Conservation (phyloP, 2,888 invertebrate species). For the Myopa tessellatipennis region DNA sequence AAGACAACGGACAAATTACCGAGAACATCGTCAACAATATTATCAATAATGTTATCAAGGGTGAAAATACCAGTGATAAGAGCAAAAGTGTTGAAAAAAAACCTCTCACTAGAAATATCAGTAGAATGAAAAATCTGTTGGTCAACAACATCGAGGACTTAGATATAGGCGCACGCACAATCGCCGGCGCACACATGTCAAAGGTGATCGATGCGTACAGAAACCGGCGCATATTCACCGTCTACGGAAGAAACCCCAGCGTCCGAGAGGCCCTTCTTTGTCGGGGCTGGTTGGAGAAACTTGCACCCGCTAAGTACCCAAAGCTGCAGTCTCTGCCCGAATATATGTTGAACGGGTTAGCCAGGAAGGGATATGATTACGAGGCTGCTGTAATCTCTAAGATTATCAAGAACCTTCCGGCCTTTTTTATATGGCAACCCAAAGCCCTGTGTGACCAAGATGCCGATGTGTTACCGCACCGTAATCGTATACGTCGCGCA, state of each 20-base stretch:
- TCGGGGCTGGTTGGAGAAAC: constrained; percentile 79
- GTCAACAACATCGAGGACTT: background rate
- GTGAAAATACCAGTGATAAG: no score
- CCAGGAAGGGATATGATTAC: constrained; percentile 59
- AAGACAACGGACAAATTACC: background rate
- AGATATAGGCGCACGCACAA: constrained; percentile 43
- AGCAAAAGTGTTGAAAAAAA: background rate
- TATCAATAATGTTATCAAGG: background rate
- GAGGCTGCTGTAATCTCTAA: constrained; percentile 70
- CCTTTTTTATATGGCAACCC: constrained; percentile 79
- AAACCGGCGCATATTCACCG: constrained; percentile 60
- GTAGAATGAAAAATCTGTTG: background rate
- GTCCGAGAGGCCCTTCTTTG: constrained; percentile 4
- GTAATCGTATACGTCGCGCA: constrained; percentile 58
- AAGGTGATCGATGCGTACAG: constrained; percentile 58
- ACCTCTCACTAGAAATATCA: background rate
- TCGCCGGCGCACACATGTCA: constrained; percentile 50
- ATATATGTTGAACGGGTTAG: constrained; percentile 54
- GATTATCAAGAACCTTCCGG: constrained; percentile 73
- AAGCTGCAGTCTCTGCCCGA: constrained; percentile 58
- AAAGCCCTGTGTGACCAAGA: constrained; percentile 46
- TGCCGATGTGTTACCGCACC: constrained; percentile 47
- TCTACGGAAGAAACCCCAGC: constrained; percentile 52
- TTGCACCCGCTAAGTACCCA: constrained; percentile 61
- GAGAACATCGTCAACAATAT: background rate